Evolutionary conservation across 2,797 vertebrate genomes (phyloP).

Genomic region (Ficedula albicollis): DNA sequence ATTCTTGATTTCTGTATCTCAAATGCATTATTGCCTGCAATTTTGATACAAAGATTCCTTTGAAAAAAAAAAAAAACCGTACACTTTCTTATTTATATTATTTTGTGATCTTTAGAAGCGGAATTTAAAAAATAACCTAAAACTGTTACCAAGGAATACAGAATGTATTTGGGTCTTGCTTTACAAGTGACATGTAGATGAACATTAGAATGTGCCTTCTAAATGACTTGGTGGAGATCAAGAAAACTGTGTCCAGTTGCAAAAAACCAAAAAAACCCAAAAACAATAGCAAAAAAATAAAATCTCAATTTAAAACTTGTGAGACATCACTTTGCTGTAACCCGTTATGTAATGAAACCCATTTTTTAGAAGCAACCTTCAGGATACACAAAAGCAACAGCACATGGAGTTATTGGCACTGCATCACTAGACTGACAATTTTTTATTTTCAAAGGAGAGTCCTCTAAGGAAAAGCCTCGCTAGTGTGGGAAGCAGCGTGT

Average conservation of each 20-base stretch:
- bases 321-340: not conserved
- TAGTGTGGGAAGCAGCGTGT: slow-evolving; percentile 31
- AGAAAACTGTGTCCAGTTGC: not conserved
- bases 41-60: not conserved
- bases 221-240: not conserved
- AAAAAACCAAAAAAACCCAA: not conserved
- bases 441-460: slow-evolving; percentile 43
- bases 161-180: not conserved
- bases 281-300: not conserved
- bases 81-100: not conserved
- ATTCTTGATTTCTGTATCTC: not conserved
- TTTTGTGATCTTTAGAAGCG: not conserved
- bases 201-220: not conserved
- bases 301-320: not conserved
- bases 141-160: not conserved
- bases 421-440: slow-evolving; percentile 3
- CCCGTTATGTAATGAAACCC: not conserved
- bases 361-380: slow-evolving; percentile 22
- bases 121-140: not conserved
- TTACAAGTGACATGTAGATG: not conserved
- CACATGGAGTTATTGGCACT: not conserved
- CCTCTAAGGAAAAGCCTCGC: not conserved
- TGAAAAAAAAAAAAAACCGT: not conserved
- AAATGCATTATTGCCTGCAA: not conserved
- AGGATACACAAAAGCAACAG: slow-evolving; percentile 15